phyloP scores from a whole-genome alignment of 2,888 invertebrate species.

The Ceramica pisi region DNA sequence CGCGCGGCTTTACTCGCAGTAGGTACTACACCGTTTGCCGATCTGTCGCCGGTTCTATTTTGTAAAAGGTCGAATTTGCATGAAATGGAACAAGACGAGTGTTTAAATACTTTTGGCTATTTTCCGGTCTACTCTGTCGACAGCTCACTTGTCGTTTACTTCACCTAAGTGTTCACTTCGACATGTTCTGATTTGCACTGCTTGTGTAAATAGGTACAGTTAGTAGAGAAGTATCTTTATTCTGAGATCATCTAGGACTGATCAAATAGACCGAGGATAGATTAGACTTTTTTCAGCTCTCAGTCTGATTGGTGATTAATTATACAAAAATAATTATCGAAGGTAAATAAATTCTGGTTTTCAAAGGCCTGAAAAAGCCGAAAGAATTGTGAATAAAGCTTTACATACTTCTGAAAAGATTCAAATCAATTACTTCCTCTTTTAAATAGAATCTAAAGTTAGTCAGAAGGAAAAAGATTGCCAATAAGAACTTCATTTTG shows the following conservation, averaged over 20 bases:
- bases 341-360: slow-evolving; percentile 10
- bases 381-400: slow-evolving; percentile 8
- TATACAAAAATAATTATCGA: slow-evolving; percentile 9
- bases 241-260: not conserved
- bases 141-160: no score
- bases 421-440: slow-evolving; percentile 6
- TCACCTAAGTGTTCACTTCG: no score
- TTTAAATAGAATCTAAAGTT: slow-evolving; percentile 1
- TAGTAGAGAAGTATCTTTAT: not conserved
- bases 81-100: slow-evolving; percentile 14
- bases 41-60: slow-evolving; percentile 36
- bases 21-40: slow-evolving; percentile 7
- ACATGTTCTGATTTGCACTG: no score
- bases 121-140: no score
- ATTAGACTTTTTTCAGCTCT: slow-evolving; percentile 9
- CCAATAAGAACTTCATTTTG: not conserved
- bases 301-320: slow-evolving; percentile 29
- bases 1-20: not conserved
- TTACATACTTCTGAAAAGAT: not conserved
- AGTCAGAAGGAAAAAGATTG: not conserved
- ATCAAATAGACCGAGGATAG: not conserved
- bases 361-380: not conserved
- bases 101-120: not conserved
- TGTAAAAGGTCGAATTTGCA: slow-evolving; percentile 33
- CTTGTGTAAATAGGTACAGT: not conserved